Evolutionary conservation across 2,113 vertebrate genomes (phyloP).

Genomic region (Zingel zingel): DNA sequence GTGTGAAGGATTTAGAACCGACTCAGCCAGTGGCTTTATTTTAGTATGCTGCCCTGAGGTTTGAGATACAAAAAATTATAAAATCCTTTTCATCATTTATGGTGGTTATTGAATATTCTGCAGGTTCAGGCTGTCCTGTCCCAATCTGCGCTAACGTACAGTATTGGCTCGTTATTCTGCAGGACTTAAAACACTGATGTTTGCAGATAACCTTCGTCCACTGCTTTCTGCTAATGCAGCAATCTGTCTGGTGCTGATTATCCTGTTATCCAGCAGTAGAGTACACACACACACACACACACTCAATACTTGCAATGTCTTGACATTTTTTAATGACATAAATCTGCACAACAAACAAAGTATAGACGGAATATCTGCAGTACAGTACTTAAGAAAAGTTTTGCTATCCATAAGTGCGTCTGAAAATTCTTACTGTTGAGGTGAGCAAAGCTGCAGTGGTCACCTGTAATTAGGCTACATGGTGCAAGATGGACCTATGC

Average conservation of each 20-base stretch:
- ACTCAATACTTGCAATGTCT: conserved; percentile 51
- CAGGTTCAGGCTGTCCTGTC: conserved; percentile 45
- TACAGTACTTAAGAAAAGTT: conserved; percentile 24
- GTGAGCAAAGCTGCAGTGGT: conserved; percentile 37
- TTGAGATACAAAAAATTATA: conserved; percentile 10
- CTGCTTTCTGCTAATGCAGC: conserved; percentile 80
- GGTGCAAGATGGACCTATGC: background rate
- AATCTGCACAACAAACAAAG: conserved; percentile 42
- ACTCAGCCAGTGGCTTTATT: conserved; percentile 4
- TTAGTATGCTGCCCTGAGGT: conserved; percentile 22
- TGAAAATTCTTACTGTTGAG: conserved; percentile 16
- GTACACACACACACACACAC: conserved; percentile 24
- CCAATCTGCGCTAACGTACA: conserved; percentile 51
- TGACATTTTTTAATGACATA: conserved; percentile 46
- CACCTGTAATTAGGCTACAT: background rate
- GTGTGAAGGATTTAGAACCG: conserved; percentile 24
- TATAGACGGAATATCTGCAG: conserved; percentile 28
- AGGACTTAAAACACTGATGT: conserved; percentile 81
- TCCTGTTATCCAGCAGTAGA: conserved; percentile 69
- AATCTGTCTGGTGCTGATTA: conserved; percentile 79
- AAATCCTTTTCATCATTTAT: conserved; percentile 50
- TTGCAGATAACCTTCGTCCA: conserved; percentile 75
- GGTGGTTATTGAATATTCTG: conserved; percentile 66
- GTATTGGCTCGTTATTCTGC: conserved; percentile 68
- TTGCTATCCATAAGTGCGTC: background rate